Evolutionary conservation across 2,888 invertebrate genomes (phyloP).

Genomic region (Ceraclea dissimilis): DNA sequence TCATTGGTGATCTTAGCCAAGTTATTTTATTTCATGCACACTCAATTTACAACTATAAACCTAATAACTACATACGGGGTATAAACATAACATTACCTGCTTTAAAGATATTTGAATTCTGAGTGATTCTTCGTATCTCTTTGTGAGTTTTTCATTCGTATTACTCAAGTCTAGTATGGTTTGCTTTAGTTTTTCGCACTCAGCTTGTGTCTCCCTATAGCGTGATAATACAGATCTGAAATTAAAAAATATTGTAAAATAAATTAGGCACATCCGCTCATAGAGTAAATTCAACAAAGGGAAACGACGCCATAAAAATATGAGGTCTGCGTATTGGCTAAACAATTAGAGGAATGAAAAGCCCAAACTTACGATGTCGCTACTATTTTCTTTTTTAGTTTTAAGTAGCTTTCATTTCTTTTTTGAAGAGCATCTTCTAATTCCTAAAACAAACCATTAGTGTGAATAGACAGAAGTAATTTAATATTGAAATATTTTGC

Average conservation of each 20-base stretch:
- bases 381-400: constrained; percentile 34
- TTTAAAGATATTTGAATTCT: not conserved
- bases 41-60: no score
- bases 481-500: not conserved
- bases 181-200: not conserved
- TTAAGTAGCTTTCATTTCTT: constrained; percentile 28
- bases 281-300: not conserved
- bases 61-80: no score
- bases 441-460: constrained; percentile 13
- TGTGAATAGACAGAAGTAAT: constrained; percentile 3
- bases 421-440: constrained; percentile 27
- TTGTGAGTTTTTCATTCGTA: not conserved
- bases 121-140: not conserved
- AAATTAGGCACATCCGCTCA: not conserved
- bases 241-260: not conserved
- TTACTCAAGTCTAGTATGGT: not conserved
- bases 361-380: constrained; percentile 34
- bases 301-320: not conserved
- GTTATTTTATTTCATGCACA: no score
- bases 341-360: no score
- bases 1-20: no score
- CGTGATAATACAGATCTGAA: constrained; percentile 34
- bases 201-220: not conserved
- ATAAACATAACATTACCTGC: no score
- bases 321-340: no score